Evolutionary conservation across 2,888 invertebrate species (phyloP), one percentile per base, ranked within the genome.

Genomic region (Pyrrhosoma nymphula): DNA sequence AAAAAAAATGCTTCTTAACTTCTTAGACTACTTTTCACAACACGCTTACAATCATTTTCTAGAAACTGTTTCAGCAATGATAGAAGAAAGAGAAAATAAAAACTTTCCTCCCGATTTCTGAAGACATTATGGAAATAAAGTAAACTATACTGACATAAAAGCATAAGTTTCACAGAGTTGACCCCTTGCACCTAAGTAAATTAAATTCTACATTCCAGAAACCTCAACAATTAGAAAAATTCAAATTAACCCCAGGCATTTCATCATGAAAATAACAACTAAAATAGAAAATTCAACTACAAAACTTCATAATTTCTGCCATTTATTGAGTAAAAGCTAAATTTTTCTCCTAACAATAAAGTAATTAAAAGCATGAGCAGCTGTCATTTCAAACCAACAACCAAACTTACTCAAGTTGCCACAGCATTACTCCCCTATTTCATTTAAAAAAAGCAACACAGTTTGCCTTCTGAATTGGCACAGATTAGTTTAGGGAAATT

Each of bases 381-480:
- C 82, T 35, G 82, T 82, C 82, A 35, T 69, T 82, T 82, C 35
- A 82, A 82, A 82, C 82, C 35, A 82, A 82, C 82, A 82, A 82
- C 82, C 82, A 82, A 16, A 14, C 30, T 82, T 30, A 35, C 30
- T 35, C 16, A 26, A 82, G 12, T 35, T 82, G 14, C 16, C 4
- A 18, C 2, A 16, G 30, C 0, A 26, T 26, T n/a, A 26, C 12
- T 69, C n/a, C 0, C 8, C 26, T 26, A 69, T 69, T 26, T 69
- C 69, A 35, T 14, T 35, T 35, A 82, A 35, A 82, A 35, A 69
- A 69, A 69, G 69, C 30, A 35, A 6, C 30, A 82, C 14, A 8
- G 35, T 35, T 14, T 35, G 8, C 82, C 82, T 35, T 82, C 35
- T 35, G 16, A 35, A 82, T 16, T 82, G 30, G 12, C 69, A n/a